Conservation (phyloP, 2,888 invertebrate species). For the Horisme vitalbata region DNA sequence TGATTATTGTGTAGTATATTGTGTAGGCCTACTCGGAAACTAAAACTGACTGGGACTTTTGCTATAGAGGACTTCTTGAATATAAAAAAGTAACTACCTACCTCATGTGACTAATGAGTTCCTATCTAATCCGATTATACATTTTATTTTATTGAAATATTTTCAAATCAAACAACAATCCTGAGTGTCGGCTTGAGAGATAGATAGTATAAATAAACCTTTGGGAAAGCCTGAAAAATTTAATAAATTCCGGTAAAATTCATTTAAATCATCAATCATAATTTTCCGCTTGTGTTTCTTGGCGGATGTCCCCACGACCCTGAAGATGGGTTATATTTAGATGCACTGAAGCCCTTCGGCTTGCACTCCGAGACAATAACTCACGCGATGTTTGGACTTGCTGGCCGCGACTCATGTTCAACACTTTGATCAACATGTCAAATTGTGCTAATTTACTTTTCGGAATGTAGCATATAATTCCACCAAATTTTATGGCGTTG, state of each 20-base stretch:
- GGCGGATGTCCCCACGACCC: conserved; percentile 68
- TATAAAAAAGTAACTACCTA: no score
- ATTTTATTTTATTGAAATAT: no score
- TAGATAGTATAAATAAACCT: no score
- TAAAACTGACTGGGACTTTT: no score
- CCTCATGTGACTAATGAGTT: no score
- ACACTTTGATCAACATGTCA: conserved; percentile 34
- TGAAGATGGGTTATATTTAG: conserved; percentile 72
- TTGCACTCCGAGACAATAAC: conserved; percentile 57
- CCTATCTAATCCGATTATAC: no score
- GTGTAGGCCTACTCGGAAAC: no score
- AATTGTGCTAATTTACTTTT: conserved; percentile 32
- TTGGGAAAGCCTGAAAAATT: no score
- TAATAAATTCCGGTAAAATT: conserved; percentile 46
- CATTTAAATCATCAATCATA: conserved; percentile 67
- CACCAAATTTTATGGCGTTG: not conserved
- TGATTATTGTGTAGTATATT: no score
- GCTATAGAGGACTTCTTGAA: no score
- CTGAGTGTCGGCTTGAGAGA: no score
- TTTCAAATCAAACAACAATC: no score
- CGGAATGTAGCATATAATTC: conserved; percentile 8
- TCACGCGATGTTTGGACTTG: conserved; percentile 59
- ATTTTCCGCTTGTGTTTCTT: conserved; percentile 69
- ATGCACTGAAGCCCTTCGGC: conserved; percentile 46
- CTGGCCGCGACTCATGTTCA: conserved; percentile 30